Conservation (phyloP, 2,113 vertebrate species). For the Leucoraja erinaceus region DNA sequence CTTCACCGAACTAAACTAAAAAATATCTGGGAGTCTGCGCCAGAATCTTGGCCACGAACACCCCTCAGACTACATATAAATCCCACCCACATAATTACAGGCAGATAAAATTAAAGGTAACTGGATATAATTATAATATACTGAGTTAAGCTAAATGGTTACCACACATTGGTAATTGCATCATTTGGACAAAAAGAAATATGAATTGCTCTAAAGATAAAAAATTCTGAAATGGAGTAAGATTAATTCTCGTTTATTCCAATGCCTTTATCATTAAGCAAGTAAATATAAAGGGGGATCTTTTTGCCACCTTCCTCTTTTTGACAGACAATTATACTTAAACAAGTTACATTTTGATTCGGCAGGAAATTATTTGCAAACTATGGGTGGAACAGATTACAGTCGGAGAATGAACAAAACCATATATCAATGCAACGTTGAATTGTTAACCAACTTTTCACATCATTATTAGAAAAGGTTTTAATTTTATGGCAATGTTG, state of each 20-base stretch:
- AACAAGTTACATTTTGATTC: constrained; percentile 44
- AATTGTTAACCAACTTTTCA: constrained; percentile 62
- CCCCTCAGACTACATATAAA: too few species aligned
- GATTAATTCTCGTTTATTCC: not conserved
- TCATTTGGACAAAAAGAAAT: not conserved
- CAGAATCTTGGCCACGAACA: too few species aligned
- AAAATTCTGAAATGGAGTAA: not conserved
- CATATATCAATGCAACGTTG: constrained; percentile 48
- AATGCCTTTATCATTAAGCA: not conserved
- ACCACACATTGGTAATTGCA: not conserved
- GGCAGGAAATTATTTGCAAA: constrained; percentile 57
- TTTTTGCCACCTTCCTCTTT: constrained; percentile 46
- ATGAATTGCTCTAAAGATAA: not conserved
- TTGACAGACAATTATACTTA: constrained; percentile 48
- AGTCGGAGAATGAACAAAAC: constrained; percentile 53
- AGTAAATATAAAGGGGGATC: constrained; percentile 33
- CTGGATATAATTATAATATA: too few species aligned
- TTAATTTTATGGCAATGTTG: constrained; percentile 58
- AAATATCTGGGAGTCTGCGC: too few species aligned
- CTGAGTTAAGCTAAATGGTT: too few species aligned
- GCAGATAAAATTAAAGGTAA: too few species aligned
- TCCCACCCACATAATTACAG: too few species aligned
- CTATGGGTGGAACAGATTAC: constrained; percentile 49
- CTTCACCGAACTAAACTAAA: too few species aligned
- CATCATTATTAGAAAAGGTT: constrained; percentile 63